Evolutionary conservation across 64 coral and sea anemone species (phyloP).

Genomic region (Pachyseris speciosa): DNA sequence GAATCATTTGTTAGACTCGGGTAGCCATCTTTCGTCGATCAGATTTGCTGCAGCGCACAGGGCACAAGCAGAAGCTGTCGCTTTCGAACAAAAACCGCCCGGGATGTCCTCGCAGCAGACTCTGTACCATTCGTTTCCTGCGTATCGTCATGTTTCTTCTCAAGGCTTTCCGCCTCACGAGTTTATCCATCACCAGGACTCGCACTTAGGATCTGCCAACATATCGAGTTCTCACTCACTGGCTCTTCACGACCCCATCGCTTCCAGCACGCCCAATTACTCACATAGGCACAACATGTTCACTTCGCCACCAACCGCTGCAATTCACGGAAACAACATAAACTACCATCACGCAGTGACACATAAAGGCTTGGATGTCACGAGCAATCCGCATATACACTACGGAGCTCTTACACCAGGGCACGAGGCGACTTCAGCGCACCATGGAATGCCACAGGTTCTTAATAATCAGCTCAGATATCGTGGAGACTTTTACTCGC

Average conservation of each 20-base stretch:
- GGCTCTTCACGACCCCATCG: slow-evolving; percentile 83
- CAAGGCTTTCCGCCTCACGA: slow-evolving; percentile 87
- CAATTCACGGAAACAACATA: slow-evolving; percentile 91
- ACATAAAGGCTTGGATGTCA: slow-evolving; percentile 85
- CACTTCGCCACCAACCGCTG: slow-evolving; percentile 66
- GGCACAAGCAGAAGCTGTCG: slow-evolving; percentile 77
- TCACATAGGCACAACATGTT: slow-evolving; percentile 93
- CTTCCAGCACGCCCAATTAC: slow-evolving; percentile 82
- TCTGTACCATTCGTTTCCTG: slow-evolving; percentile 95
- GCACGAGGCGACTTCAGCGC: slow-evolving; percentile 74
- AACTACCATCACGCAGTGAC: slow-evolving; percentile 88
- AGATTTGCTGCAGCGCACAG: slow-evolving; percentile 82
- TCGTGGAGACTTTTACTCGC: slow-evolving; percentile 71
- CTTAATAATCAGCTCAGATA: slow-evolving; percentile 82
- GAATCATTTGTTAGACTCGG: slow-evolving; percentile 92
- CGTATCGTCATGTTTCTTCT: slow-evolving; percentile 88
- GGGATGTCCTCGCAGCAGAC: slow-evolving; percentile 93
- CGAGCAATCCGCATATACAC: slow-evolving; percentile 66
- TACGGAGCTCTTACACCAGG: slow-evolving; percentile 73
- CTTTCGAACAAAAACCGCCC: slow-evolving; percentile 91
- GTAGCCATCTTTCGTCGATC: slow-evolving; percentile 85
- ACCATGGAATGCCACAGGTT: slow-evolving; percentile 81
- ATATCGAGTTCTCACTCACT: slow-evolving; percentile 81
- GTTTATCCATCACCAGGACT: slow-evolving; percentile 90
- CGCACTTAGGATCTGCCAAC: slow-evolving; percentile 79